Percentiles rank a stretch among this genome's conserved stretches.
These are phyloP conservation scores for Allolobophora icterica DNA, from an alignment of 2,888 invertebrate species.

Conservation along the genomic window DNA sequence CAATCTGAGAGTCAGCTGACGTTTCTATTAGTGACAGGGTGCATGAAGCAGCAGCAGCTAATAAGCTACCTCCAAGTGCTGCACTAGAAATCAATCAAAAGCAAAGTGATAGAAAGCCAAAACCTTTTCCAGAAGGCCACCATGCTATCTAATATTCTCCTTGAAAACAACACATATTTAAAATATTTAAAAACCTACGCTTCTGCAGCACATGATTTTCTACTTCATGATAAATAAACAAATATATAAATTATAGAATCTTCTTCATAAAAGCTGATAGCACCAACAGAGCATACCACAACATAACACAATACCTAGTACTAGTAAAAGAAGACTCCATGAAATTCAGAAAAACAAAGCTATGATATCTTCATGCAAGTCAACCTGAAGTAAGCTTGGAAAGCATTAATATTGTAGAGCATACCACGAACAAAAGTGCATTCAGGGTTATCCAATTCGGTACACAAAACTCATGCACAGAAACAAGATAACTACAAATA, in stretches of 20 bases:
- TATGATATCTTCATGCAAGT: not conserved
- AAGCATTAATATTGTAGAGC: not conserved
- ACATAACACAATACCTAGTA: not conserved
- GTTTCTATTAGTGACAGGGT: not conserved
- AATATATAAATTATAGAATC: not conserved
- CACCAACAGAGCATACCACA: not conserved
- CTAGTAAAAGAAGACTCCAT: not conserved
- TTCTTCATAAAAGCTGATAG: not conserved
- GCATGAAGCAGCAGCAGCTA: not conserved
- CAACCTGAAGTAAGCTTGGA: not conserved
- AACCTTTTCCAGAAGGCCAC: not conserved
- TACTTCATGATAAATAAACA: not conserved
- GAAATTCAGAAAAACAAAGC: not conserved
- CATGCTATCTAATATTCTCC: not conserved
- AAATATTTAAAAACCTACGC: not conserved
- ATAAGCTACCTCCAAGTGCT: not conserved
- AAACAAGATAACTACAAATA: not conserved
- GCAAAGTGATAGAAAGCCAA: conserved; percentile 9
- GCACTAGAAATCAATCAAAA: not conserved
- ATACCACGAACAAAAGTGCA: not conserved
- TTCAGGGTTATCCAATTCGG: not conserved
- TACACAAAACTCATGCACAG: not conserved
- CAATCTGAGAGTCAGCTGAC: not conserved
- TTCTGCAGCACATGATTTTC: not conserved
- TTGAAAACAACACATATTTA: not conserved